These are phyloP conservation scores for Cosmia trapezina DNA, from an alignment of 2,888 invertebrate species.

Conservation along the genomic window DNA sequence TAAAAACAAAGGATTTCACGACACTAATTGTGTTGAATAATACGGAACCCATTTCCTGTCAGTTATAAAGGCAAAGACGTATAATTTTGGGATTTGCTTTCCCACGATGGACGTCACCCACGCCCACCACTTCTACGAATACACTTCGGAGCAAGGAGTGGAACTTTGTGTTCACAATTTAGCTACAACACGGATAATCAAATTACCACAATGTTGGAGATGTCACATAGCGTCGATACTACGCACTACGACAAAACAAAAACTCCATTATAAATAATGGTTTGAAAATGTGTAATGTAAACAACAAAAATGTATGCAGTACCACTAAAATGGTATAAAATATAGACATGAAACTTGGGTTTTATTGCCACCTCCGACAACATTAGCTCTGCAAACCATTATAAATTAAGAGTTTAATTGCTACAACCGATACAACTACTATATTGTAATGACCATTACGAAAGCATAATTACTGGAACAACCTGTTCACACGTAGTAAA, in stretches of 20 bases:
- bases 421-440: constrained; percentile 43
- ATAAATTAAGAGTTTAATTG: constrained; percentile 59
- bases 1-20: constrained; percentile 70
- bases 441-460: constrained; percentile 51
- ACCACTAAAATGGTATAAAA: constrained; percentile 53
- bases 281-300: constrained; percentile 42
- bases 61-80: constrained; percentile 75
- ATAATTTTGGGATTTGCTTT: constrained; percentile 83
- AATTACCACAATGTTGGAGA: constrained; percentile 75
- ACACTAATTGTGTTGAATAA: constrained; percentile 71
- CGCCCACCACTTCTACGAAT: constrained; percentile 86
- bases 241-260: constrained; percentile 24
- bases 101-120: constrained; percentile 84
- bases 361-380: constrained; percentile 47
- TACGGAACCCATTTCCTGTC: constrained; percentile 73
- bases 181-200: constrained; percentile 78
- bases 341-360: constrained; percentile 52
- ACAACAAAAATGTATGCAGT: constrained; percentile 50
- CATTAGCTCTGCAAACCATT: constrained; percentile 50
- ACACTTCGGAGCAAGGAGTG: constrained; percentile 82
- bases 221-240: constrained; percentile 62
- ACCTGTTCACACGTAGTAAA: constrained; percentile 36
- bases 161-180: constrained; percentile 83
- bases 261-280: constrained; percentile 28
- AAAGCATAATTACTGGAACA: constrained; percentile 42